Conservation (phyloP, 2,888 invertebrate species). For the Lasioglossum marginatum region DNA sequence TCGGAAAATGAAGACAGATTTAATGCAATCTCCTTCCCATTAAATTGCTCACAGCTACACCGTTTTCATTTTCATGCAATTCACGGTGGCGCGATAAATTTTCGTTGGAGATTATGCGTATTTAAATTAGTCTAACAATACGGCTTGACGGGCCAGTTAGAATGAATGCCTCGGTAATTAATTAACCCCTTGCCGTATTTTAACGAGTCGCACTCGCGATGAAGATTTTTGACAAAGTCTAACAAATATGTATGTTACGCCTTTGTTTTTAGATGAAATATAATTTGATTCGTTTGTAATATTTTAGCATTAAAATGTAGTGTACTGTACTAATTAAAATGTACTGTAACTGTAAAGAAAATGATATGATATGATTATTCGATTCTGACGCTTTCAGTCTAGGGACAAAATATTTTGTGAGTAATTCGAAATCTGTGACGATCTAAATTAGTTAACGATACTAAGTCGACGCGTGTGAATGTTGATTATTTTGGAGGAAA, state of each 20-base stretch:
- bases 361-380: not conserved
- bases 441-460: not conserved
- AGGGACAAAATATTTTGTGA: not conserved
- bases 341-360: too few relatives aligned
- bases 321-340: too few relatives aligned
- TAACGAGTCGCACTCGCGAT: too few relatives aligned
- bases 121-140: not conserved
- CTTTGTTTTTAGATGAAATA: too few relatives aligned
- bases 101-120: not conserved
- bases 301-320: too few relatives aligned
- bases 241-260: too few relatives aligned
- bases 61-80: too few relatives aligned
- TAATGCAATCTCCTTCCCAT: not conserved
- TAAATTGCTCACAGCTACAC: not conserved
- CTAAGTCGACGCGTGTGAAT: not conserved
- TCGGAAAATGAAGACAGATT: too few relatives aligned
- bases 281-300: too few relatives aligned
- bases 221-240: too few relatives aligned
- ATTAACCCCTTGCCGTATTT: too few relatives aligned
- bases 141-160: not conserved
- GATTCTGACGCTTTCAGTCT: not conserved
- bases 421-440: not conserved
- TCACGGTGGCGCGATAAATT: not conserved
- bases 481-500: not conserved
- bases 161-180: not conserved